Conservation (phyloP, 1,140 invertebrate genomes). For the Ruditapes philippinarum region DNA sequence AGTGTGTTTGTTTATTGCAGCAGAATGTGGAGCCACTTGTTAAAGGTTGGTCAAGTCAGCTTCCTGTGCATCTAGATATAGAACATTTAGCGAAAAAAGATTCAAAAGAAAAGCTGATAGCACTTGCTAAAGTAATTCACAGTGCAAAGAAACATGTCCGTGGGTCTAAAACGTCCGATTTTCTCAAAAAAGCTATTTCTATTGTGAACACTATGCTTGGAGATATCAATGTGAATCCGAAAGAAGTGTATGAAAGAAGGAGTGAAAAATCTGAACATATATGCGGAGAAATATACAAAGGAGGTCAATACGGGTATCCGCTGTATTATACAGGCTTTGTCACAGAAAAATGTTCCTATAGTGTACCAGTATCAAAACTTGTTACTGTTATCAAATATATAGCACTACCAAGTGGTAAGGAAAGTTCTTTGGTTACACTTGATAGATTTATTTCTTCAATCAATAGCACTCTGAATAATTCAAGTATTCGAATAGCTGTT, state of each 20-base stretch:
- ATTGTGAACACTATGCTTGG: background rate
- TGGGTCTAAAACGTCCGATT: conserved; percentile 50
- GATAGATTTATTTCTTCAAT: background rate
- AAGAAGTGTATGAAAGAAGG: background rate
- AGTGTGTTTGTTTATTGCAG: too few relatives aligned
- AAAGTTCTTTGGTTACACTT: background rate
- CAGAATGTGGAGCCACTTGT: too few relatives aligned
- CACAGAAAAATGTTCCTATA: conserved; percentile 52
- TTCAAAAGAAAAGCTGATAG: background rate
- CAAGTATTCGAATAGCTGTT: background rate
- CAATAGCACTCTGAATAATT: background rate
- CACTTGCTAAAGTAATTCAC: background rate
- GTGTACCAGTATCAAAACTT: conserved; percentile 3
- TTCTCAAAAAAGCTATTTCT: conserved; percentile 29
- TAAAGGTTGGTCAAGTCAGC: too few relatives aligned
- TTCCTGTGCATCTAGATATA: too few relatives aligned
- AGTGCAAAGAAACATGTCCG: conserved; percentile 56
- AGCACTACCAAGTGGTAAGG: background rate
- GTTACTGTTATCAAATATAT: conserved; percentile 47
- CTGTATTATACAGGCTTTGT: conserved; percentile 70
- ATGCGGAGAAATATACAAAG: conserved; percentile 66
- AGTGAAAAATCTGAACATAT: conserved; percentile 6
- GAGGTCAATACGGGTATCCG: conserved; percentile 65
- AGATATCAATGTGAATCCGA: conserved; percentile 6
- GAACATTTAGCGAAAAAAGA: background rate